These are phyloP conservation scores for Coptotermes formosanus DNA, from an alignment of 1,140 invertebrate species.

Conservation along the genomic window DNA sequence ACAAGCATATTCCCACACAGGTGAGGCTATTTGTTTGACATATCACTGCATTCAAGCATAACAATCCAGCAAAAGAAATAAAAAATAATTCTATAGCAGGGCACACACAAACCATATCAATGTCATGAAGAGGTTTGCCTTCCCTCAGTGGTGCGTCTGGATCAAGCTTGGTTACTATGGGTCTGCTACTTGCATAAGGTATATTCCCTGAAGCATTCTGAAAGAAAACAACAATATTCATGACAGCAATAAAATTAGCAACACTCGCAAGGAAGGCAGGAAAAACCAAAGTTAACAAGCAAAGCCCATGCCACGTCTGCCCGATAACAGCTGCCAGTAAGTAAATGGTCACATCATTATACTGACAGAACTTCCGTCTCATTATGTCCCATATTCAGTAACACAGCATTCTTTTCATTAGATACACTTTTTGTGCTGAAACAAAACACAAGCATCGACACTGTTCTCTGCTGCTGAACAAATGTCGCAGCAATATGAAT, in stretches of 20 bases:
- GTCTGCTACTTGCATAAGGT: slow-evolving; percentile 55
- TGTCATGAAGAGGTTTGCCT: slow-evolving; percentile 76
- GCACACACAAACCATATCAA: slow-evolving; percentile 64
- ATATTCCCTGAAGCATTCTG: slow-evolving; percentile 41
- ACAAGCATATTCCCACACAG: no score
- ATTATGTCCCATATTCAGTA: no score
- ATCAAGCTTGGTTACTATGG: slow-evolving; percentile 76
- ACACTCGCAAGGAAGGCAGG: neutral
- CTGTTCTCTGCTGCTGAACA: no score
- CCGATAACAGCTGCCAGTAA: no score
- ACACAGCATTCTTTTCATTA: no score
- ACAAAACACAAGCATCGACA: no score
- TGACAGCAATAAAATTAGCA: neutral
- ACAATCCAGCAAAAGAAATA: neutral
- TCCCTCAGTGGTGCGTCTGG: slow-evolving; percentile 89
- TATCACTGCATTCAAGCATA: neutral
- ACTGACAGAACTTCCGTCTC: no score
- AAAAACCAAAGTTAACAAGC: slow-evolving; percentile 19
- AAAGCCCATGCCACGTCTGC: neutral
- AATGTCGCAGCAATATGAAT: no score
- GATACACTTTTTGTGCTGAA: no score
- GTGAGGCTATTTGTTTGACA: no score
- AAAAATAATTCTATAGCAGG: slow-evolving; percentile 21
- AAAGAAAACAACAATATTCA: neutral
- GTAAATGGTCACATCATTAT: no score